Evolutionary conservation across 2,113 vertebrate species (phyloP), one percentile per base, ranked within the genome.

Genomic region (Gasterosteus nipponicus): DNA sequence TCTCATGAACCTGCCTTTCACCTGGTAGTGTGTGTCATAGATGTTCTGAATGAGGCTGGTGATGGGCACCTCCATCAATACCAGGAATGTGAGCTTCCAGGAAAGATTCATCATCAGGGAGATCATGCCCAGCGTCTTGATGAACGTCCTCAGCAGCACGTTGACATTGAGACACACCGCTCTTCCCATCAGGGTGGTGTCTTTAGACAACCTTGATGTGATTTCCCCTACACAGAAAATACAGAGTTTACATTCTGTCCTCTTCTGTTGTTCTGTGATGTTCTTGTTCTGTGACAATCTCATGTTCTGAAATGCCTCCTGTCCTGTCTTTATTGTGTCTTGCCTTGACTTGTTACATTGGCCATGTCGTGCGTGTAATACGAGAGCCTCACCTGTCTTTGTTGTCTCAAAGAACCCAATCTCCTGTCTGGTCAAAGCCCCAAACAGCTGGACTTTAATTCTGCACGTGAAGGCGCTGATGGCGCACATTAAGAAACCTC

Each of bases 121-220:
- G 10, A 94, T 91, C 7, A 96, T 91, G 2, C 95, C 95, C 41
- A 94, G 0, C 0, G 93, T 94, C 44, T 95, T 93, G 2, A 96
- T 86, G 56, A 96, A 54, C 0, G 86, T 95, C 54, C 96, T 92
- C 75, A 96, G 82, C n/a, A 96, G n/a, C 1, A 97, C 33, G 0
- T 97, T 97, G 70, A 90, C 83, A 14, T 96, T 97, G 0, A 80
- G 0, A 3, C 95, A 82, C 8, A 97, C 94, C 6, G 95, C 94
- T 2, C 3, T 4, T 22, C 91, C 94, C 93, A 95, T 95, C 63
- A 93, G 59, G 1, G 5, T 65, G 1, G 96, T 95, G 78, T 97
- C 96, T 0, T 69, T 93, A 7, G 88, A 94, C 73, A 97, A 80
- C 42, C 96, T 86, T 2, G 93, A 95, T 7, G 90, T 92, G 75